A percentile compares a stretch with the other conserved stretches of the same genome.
phyloP scores from a whole-genome alignment of 2,888 invertebrate species.

The Cephalotes varians region DNA sequence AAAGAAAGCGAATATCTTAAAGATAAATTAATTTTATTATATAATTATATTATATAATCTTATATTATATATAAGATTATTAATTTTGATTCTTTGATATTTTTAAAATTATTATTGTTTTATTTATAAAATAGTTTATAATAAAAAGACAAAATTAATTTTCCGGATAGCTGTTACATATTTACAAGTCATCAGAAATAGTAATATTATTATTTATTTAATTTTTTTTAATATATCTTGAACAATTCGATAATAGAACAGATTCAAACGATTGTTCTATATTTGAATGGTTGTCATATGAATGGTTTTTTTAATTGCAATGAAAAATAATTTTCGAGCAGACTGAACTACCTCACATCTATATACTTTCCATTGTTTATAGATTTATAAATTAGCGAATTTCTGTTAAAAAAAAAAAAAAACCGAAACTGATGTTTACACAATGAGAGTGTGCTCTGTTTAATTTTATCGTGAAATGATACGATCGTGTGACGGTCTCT shows the following conservation, averaged over 20 bases:
- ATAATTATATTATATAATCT: no score
- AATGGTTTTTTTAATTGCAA: not conserved
- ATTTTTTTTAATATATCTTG: not conserved
- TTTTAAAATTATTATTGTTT: not conserved
- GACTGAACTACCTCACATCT: not conserved
- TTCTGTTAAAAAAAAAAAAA: conserved; percentile 10
- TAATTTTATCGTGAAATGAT: conserved; percentile 12
- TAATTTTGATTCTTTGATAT: no score
- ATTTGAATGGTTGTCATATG: not conserved
- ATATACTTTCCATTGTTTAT: conserved; percentile 12
- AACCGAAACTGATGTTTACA: not conserved
- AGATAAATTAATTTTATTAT: not conserved
- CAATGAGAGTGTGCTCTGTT: not conserved
- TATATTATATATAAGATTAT: no score
- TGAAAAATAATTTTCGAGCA: not conserved
- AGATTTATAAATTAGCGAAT: not conserved
- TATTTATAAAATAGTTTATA: not conserved
- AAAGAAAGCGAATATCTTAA: not conserved
- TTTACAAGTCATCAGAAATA: not conserved
- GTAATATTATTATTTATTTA: not conserved
- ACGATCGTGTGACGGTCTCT: not conserved
- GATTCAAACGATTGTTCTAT: not conserved
- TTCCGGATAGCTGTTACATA: not conserved
- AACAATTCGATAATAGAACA: not conserved
- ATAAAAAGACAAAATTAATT: not conserved